Conservation (phyloP, 2,797 vertebrate genomes). For the Tachyglossus aculeatus region DNA sequence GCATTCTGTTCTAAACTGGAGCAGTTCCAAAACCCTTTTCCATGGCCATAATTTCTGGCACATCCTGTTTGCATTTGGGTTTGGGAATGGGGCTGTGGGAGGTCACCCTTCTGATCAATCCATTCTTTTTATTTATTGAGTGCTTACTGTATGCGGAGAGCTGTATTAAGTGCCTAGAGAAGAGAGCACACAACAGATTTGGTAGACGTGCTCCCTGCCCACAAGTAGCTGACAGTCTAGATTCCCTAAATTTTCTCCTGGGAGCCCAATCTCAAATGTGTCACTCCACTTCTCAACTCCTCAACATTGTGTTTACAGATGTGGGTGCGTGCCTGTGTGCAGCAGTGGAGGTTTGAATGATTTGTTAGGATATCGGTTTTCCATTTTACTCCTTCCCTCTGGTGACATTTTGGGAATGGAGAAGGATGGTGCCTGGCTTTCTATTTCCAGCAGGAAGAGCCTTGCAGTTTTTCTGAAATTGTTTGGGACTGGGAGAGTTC, state of each 20-base stretch:
- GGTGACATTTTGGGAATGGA: slow-evolving; percentile 11
- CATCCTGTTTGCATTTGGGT: background rate
- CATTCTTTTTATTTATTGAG: too few relatives aligned
- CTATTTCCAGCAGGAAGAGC: slow-evolving; percentile 10
- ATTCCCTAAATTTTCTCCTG: too few relatives aligned
- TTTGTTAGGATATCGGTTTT: slow-evolving; percentile 9
- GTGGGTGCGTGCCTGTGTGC: background rate
- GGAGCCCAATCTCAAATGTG: too few relatives aligned
- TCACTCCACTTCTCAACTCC: slow-evolving; percentile 11
- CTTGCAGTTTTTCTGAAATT: slow-evolving; percentile 23
- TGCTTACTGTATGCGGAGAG: too few relatives aligned
- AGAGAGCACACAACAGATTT: too few relatives aligned
- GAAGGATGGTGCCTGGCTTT: slow-evolving; percentile 2
- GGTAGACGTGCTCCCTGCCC: too few relatives aligned
- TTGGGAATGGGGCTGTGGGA: slow-evolving; percentile 22
- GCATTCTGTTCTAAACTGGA: background rate
- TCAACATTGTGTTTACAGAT: background rate
- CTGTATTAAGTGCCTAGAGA: too few relatives aligned
- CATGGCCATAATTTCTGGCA: background rate
- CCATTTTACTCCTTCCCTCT: slow-evolving; percentile 19
- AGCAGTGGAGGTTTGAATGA: background rate
- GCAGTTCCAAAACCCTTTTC: slow-evolving; percentile 10
- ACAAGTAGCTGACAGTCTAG: too few relatives aligned
- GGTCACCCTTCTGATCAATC: too few relatives aligned
- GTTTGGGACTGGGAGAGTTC: slow-evolving; percentile 4